Conservation (phyloP, 2,113 vertebrate genomes). For the Hippopotamus amphibius region DNA sequence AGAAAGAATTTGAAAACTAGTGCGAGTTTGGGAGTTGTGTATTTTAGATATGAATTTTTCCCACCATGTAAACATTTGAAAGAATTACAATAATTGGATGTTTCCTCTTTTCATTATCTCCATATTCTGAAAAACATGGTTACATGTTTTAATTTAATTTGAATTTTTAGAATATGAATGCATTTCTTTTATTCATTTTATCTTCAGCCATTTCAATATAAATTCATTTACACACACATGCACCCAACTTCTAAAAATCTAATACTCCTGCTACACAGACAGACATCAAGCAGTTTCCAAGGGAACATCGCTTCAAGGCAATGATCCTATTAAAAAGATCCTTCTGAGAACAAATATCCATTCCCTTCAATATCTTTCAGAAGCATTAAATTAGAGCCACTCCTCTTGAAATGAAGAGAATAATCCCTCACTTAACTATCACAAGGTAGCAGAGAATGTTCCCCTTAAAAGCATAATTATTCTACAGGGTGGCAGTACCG, state of each 20-base stretch:
- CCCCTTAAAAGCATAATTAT: slow-evolving; percentile 49
- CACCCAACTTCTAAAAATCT: not conserved
- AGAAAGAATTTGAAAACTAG: slow-evolving; percentile 46
- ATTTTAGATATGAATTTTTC: not conserved
- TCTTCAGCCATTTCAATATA: not conserved
- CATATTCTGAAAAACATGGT: not conserved
- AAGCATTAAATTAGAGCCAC: slow-evolving; percentile 41
- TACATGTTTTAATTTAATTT: not conserved
- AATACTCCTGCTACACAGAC: not conserved
- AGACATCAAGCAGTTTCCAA: slow-evolving; percentile 28
- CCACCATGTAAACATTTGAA: slow-evolving; percentile 23
- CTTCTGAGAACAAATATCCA: slow-evolving; percentile 44
- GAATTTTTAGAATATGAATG: not conserved
- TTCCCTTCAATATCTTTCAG: not conserved
- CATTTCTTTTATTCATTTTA: not conserved
- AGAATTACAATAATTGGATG: slow-evolving; percentile 17
- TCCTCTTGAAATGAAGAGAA: slow-evolving; percentile 46
- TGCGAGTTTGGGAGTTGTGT: not conserved
- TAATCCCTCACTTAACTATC: not conserved
- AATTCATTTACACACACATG: not conserved
- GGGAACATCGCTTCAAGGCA: slow-evolving; percentile 47
- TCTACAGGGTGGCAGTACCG: not conserved
- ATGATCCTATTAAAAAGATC: slow-evolving; percentile 48
- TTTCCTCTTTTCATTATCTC: not conserved
- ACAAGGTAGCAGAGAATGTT: not conserved